Base-by-base conservation (phyloP, 2,113 vertebrate species). In the Paracanthobrama guichenoti region DNA sequence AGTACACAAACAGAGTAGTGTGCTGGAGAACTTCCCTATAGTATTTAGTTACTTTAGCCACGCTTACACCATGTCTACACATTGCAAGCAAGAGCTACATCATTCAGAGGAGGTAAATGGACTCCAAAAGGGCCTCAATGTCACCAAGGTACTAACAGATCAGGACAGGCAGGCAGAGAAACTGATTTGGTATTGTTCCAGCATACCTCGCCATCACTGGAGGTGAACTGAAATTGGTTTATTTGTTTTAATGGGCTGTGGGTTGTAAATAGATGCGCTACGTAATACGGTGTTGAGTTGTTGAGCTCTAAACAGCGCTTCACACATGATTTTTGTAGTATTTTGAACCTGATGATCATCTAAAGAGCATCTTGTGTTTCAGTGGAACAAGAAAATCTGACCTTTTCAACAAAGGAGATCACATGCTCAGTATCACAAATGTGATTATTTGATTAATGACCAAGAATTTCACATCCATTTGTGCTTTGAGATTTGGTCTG, bases 1-100 rank as follows among this genome's bases (percentile, higher is more conserved):
- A 6, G n/a, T 46, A 74, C 42, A 86, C 73, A 82, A 86, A 86
- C 64, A 71, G 50, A 14, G 22, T 48, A 60, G 75, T 86, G 73
- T 78, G 62, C 18, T 39, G 46, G 67, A 67, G 55, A 72, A 48
- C 69, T 78, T 82, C 50, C 50, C 69, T 79, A 6, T 7, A 74
- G 69, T 60, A 31, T 78, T 55, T n/a, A 69, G 73, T 66, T 72
- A 72, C 73, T 78, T 66, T 14, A 42, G 82, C 74, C 50, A 71
- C 44, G 20, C 72, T 69, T 74, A 82, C 59, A 78, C 48, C 46
- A 14, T 77, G 85, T 86, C 80, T 82, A 78, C 85, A 86, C 85
- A 64, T 86, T 59, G n/a, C 84, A 64, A 44, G 35, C 31, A 67
- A 75, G 46, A 26, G 44, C 24, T 20, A 10, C 24, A 50, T 67